Evolutionary conservation across 1,140 invertebrate genomes (phyloP), one percentile per base, ranked within the genome.

Genomic region (Ostrea edulis): DNA sequence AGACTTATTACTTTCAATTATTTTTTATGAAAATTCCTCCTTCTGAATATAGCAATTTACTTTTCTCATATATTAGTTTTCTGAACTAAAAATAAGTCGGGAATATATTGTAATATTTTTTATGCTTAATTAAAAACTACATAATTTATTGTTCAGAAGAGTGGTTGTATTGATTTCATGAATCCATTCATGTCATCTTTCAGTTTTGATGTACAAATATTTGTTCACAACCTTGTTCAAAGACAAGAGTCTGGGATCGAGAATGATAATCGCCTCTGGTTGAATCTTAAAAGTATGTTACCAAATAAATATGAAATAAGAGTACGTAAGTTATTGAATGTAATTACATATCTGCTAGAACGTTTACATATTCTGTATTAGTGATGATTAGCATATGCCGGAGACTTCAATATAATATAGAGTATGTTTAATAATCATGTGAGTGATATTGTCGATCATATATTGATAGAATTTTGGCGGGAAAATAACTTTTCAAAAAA

Each of bases 191-290:
- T 8, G 0, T 29, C 29, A 8, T 71, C 0, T 77, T 77, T 12
- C 25, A 77, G 68, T 77, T 29, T 77, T 25, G 68, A 77, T 77
- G 29, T 14, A 35, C 68, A 77, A 77, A 11, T 77, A 77, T 77
- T 77, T 17, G 29, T 77, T 25, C 68, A 77, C 68, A 25, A 77
- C 9, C 25, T 77, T 35, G 68, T 77, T 3, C 68, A 77, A 77
- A 35, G 22, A 77, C 68, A 77, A 77, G 29, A 35, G 9, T 12
- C 68, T 29, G 68, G 68, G 12, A 77, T 77, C 9, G 68, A 35
- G 12, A 77, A 77, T 14, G 68, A 77, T 25, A 35, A 77, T 11
- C 25, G 68, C 14, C 68, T 77, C 5, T 77, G 68, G 68, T 25
- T 77, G 22, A 35, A 77, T 77, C 29, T 77, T 14, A 77, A 35